Evolutionary conservation across 2,113 vertebrate species (phyloP).

Genomic region (Scophthalmus maximus): DNA sequence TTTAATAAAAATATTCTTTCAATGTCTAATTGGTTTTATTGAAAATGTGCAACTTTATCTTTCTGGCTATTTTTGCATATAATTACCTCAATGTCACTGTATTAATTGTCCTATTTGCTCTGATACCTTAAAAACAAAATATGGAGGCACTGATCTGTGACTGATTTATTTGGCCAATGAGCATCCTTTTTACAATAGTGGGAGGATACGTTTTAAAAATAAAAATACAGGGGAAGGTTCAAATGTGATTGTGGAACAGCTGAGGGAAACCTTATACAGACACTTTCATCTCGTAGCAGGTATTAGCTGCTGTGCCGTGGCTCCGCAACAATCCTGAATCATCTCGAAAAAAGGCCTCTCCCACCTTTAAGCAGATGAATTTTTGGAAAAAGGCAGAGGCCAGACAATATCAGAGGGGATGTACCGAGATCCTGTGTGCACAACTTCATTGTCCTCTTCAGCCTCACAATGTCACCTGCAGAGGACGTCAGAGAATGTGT

Average conservation of each 20-base stretch:
- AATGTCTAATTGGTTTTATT: neutral
- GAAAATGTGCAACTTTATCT: neutral
- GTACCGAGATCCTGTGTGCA: constrained; percentile 37
- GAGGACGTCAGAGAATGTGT: constrained; percentile 22
- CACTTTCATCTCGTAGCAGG: constrained; percentile 4
- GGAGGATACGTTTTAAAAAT: neutral
- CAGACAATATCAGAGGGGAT: constrained; percentile 30
- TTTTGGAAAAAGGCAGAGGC: constrained; percentile 1
- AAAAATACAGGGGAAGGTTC: neutral
- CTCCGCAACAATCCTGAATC: constrained; percentile 31
- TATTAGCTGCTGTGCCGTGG: neutral
- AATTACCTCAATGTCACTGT: neutral
- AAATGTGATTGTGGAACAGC: constrained; percentile 11
- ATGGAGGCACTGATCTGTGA: neutral
- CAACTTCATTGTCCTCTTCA: constrained; percentile 10
- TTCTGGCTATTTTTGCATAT: neutral
- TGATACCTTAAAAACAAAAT: neutral
- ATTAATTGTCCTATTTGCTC: neutral
- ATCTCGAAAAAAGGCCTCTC: constrained; percentile 12
- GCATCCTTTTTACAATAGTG: neutral
- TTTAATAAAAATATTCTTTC: neutral
- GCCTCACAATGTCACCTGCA: constrained; percentile 9
- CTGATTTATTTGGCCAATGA: neutral
- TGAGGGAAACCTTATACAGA: neutral
- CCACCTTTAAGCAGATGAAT: constrained; percentile 32